Conservation (phyloP, 1,140 invertebrate species). For the Leptoteleia sp. region DNA sequence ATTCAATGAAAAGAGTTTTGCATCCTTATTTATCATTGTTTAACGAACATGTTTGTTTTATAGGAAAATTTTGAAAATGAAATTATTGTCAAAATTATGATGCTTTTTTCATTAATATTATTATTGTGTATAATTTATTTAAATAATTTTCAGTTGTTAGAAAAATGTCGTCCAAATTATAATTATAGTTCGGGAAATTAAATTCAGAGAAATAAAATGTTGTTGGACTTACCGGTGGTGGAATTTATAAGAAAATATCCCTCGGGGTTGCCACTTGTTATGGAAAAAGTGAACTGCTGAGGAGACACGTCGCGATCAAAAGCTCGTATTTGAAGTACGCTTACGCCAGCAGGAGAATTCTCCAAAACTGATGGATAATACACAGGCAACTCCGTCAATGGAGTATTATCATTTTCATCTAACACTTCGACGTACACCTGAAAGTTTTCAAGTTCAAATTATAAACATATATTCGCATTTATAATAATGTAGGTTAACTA, state of each 20-base stretch:
- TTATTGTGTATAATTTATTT: no score
- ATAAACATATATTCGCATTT: slow-evolving; percentile 10
- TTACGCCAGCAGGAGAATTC: slow-evolving; percentile 88
- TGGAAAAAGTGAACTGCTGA: slow-evolving; percentile 88
- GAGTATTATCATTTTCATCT: slow-evolving; percentile 97
- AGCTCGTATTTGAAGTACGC: slow-evolving; percentile 89
- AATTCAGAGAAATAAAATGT: no score
- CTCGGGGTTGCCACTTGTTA: slow-evolving; percentile 94
- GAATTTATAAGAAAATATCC: slow-evolving; percentile 94
- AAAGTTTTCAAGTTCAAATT: slow-evolving; percentile 1
- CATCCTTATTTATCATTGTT: no score
- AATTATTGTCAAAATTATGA: no score
- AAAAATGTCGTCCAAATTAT: no score
- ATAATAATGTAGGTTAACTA: no score
- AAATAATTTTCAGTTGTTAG: no score
- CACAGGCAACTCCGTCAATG: slow-evolving; percentile 91
- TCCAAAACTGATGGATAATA: slow-evolving; percentile 92
- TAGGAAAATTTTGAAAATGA: no score
- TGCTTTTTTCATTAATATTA: no score
- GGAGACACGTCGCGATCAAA: slow-evolving; percentile 88
- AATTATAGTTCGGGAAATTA: no score
- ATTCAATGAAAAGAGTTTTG: no score
- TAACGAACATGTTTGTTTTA: no score
- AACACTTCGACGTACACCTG: slow-evolving; percentile 94
- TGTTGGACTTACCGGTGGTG: slow-evolving; percentile 86